These are phyloP conservation scores for Lydus trimaculatus DNA, from an alignment of 2,888 invertebrate genomes.

Conservation along the genomic window DNA sequence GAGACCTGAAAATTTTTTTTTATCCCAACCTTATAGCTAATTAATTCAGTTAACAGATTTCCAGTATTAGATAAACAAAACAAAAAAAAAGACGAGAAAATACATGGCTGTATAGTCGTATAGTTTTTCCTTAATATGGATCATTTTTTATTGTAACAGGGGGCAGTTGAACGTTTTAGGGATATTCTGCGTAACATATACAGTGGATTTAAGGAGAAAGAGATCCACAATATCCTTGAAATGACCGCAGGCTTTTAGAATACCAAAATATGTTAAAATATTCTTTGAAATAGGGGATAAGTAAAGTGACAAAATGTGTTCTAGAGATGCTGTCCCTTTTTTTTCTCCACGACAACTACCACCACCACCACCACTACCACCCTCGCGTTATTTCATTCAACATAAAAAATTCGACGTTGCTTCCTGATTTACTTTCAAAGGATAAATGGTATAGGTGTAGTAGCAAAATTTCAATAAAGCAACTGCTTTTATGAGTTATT, in stretches of 20 bases:
- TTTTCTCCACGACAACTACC: neutral
- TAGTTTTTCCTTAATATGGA: constrained; percentile 30
- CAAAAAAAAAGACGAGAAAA: constrained; percentile 7
- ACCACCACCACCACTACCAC: constrained; percentile 4
- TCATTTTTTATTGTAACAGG: constrained; percentile 30
- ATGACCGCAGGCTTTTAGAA: constrained; percentile 50
- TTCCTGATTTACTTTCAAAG: constrained; percentile 14
- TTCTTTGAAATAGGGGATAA: constrained; percentile 40
- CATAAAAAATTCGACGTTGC: neutral
- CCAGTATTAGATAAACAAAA: neutral
- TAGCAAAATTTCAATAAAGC: constrained; percentile 31
- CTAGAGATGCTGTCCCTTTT: constrained; percentile 21
- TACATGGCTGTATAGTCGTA: constrained; percentile 1
- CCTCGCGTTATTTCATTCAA: constrained; percentile 7
- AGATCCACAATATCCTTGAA: constrained; percentile 40
- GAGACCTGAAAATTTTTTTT: neutral
- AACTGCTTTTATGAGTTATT: constrained; percentile 50
- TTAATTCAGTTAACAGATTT: constrained; percentile 21
- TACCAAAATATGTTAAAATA: constrained; percentile 51
- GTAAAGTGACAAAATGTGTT: constrained; percentile 38
- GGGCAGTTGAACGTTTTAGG: constrained; percentile 29
- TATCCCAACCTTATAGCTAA: constrained; percentile 22
- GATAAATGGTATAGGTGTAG: constrained; percentile 13
- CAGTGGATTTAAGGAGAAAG: constrained; percentile 33
- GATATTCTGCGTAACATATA: constrained; percentile 36